These are phyloP conservation scores for Paramormyrops hopkinsi DNA, from an alignment of 2,797 vertebrate species.

Conservation along the genomic window DNA sequence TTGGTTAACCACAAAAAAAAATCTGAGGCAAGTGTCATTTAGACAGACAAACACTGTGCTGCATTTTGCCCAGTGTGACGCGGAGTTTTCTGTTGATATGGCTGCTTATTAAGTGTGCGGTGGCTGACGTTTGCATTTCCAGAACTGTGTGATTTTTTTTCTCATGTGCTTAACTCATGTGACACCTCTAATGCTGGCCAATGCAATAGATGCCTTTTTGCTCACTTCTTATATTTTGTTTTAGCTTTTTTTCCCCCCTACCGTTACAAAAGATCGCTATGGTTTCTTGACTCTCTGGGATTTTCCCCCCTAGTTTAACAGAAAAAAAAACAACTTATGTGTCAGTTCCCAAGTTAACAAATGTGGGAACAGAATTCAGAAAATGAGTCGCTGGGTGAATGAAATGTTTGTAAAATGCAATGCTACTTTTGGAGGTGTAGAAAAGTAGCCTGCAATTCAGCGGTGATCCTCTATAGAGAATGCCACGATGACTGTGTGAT, in stretches of 20 bases:
- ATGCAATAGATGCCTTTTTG: neutral
- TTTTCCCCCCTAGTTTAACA: neutral
- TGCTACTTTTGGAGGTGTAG: neutral
- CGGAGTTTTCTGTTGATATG: slow-evolving; percentile 61
- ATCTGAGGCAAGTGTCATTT: slow-evolving; percentile 33
- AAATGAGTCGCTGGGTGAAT: neutral
- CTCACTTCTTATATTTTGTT: neutral
- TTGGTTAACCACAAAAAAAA: slow-evolving; percentile 26
- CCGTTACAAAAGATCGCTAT: neutral
- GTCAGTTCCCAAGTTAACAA: neutral
- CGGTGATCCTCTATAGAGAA: neutral
- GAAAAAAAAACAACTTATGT: neutral
- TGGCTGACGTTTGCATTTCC: slow-evolving; percentile 59
- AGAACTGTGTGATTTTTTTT: slow-evolving; percentile 36
- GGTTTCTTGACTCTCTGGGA: neutral
- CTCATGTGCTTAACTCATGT: slow-evolving; percentile 46
- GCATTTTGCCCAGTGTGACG: slow-evolving; percentile 46
- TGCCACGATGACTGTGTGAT: slow-evolving; percentile 32
- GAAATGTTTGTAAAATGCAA: neutral
- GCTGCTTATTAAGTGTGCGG: slow-evolving; percentile 67
- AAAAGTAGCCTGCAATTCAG: neutral
- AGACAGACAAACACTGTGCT: slow-evolving; percentile 53
- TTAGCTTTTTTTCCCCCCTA: neutral
- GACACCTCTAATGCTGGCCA: slow-evolving; percentile 41
- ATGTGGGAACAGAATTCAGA: neutral